Evolutionary conservation across 2,113 vertebrate genomes (phyloP).

Genomic region (Callionymus lyra): DNA sequence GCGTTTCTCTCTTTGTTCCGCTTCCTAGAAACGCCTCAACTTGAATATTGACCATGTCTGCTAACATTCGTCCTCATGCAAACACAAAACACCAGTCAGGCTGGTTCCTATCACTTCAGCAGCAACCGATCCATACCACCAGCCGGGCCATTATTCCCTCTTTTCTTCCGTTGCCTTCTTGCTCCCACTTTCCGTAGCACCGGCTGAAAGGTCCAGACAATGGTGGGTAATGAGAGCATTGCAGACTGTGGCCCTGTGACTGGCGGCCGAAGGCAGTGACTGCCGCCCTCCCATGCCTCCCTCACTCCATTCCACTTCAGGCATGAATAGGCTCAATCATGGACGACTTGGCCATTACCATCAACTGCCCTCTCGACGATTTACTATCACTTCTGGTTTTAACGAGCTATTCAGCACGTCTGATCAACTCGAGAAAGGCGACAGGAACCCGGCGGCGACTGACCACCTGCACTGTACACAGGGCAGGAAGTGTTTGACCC

Average conservation of each 20-base stretch:
- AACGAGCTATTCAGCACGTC: constrained; percentile 52
- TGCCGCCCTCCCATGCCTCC: constrained; percentile 32
- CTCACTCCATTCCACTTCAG: constrained; percentile 57
- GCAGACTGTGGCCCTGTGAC: constrained; percentile 52
- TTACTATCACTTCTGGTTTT: constrained; percentile 58
- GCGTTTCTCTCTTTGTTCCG: constrained; percentile 29
- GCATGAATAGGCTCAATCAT: constrained; percentile 70
- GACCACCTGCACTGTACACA: constrained; percentile 54
- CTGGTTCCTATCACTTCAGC: constrained; percentile 35
- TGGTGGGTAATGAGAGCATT: constrained; percentile 63
- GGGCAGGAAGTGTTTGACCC: constrained; percentile 3
- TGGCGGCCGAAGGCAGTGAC: constrained; percentile 38
- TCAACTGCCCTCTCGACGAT: constrained; percentile 57
- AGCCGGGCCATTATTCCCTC: constrained; percentile 58
- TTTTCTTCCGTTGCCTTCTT: constrained; percentile 35
- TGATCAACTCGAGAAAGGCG: constrained; percentile 52
- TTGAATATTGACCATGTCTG: constrained; percentile 33
- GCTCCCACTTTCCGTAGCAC: constrained; percentile 31
- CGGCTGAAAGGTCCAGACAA: constrained; percentile 59
- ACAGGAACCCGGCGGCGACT: constrained; percentile 33
- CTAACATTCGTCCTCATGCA: constrained; percentile 1
- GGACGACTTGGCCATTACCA: constrained; percentile 56
- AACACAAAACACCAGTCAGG: constrained; percentile 28
- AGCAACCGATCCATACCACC: constrained; percentile 42
- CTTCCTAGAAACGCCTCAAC: constrained; percentile 20